Evolutionary conservation across 2,797 vertebrate species (phyloP).

Genomic region (Psittacula echo): DNA sequence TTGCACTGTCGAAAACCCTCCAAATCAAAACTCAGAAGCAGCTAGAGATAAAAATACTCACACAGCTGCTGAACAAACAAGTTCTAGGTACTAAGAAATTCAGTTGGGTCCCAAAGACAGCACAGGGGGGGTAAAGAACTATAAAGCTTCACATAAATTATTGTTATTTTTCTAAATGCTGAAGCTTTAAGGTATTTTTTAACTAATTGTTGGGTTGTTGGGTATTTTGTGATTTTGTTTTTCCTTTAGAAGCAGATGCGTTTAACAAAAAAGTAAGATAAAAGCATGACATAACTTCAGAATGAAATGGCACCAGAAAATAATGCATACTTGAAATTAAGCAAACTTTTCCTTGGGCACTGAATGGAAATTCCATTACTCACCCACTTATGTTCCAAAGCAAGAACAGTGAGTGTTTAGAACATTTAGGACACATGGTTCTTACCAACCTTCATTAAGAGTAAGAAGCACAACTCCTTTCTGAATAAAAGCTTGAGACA

Average conservation of each 20-base stretch:
- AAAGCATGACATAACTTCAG: background rate
- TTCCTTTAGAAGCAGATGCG: background rate
- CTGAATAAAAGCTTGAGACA: background rate
- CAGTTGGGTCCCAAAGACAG: background rate
- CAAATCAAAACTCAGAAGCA: background rate
- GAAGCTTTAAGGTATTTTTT: background rate
- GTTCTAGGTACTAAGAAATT: background rate
- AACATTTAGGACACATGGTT: background rate
- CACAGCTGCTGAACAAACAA: background rate
- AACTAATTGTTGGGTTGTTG: background rate
- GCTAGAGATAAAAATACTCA: background rate
- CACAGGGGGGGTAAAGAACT: background rate
- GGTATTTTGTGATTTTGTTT: background rate
- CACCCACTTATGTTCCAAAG: background rate
- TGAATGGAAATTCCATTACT: background rate
- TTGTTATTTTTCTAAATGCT: background rate
- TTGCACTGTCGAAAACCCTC: background rate
- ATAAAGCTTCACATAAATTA: background rate
- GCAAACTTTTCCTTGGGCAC: background rate
- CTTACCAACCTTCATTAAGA: background rate
- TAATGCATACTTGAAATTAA: background rate
- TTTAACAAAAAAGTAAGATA: background rate
- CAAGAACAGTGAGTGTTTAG: rapidly evolving
- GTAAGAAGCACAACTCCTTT: background rate
- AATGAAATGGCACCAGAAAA: background rate